A percentile compares a stretch with the other conserved stretches of the same genome.
Conservation (phyloP, 2,888 invertebrate genomes). For the Sinopyrophorus schimmeli region DNA sequence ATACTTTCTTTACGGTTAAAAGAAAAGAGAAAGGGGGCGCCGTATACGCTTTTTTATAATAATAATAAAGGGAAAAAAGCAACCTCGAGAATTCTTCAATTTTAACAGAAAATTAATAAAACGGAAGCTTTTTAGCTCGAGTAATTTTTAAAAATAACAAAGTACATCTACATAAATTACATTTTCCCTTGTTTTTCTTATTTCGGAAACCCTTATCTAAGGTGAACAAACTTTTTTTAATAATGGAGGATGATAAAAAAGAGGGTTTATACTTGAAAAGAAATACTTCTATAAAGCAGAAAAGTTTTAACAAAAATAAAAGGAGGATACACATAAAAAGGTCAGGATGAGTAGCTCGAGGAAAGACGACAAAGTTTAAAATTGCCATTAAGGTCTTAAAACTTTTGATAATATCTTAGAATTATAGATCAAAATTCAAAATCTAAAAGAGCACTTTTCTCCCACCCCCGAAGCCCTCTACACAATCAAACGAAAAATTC, state of each 20-base stretch:
- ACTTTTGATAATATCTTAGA: constrained; percentile 28
- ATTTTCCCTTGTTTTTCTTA: constrained; percentile 41
- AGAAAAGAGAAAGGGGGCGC: too few relatives aligned
- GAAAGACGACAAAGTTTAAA: constrained; percentile 44
- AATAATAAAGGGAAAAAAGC: too few relatives aligned
- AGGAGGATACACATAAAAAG: constrained; percentile 42
- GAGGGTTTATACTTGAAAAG: constrained; percentile 48
- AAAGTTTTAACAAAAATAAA: constrained; percentile 49
- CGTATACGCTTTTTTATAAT: too few relatives aligned
- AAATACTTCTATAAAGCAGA: constrained; percentile 49
- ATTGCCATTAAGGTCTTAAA: constrained; percentile 43
- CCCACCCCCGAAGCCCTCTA: too few relatives aligned
- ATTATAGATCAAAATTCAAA: constrained; percentile 23
- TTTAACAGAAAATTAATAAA: constrained; percentile 7
- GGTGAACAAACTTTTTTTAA: constrained; percentile 50
- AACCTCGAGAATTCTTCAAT: too few relatives aligned
- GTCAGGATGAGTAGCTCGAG: constrained; percentile 31
- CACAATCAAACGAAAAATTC: constrained; percentile 26
- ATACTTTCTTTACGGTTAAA: too few relatives aligned
- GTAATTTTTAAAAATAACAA: constrained; percentile 29
- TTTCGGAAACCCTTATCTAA: constrained; percentile 42
- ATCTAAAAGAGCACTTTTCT: constrained; percentile 20
- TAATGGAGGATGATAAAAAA: constrained; percentile 50
- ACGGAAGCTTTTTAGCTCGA: constrained; percentile 4
- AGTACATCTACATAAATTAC: constrained; percentile 38